Base-by-base conservation (phyloP, 2,888 invertebrate genomes). In the Xylocampa areola region DNA sequence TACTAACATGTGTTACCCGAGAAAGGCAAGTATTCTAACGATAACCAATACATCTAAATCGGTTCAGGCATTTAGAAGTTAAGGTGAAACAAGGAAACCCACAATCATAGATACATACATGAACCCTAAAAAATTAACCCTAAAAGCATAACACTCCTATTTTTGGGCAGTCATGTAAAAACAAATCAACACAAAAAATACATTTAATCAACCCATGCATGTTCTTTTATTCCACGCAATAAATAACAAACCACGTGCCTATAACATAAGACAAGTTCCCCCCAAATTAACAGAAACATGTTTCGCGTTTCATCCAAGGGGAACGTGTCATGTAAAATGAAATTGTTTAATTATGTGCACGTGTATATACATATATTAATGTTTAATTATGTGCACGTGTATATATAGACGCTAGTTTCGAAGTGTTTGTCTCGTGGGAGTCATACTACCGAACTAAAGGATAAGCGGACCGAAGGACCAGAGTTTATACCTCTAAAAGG, bases 261-360 rank as follows among this genome's bases (percentile, higher is more conserved):
- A 16, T 6, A 41, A 3, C 8, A 11, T 29, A 19, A 11, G 11
- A n/a, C n/a, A n/a, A n/a, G n/a, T n/a, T n/a, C n/a, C n/a, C n/a
- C n/a, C n/a, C n/a, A n/a, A n/a, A n/a, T 39, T 10, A 27, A 13
- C 17, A 66, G 35, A 60, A 39, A 27, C 43, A 27, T 36, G 44
- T 32, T 49, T 21, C 4, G 10, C 11, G 29, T 45, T 37, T 41
- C 37, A 47, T 35, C 32, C 35, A 40, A 5, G 4, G 36, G 30
- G 29, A 37, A 57, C 35, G 32, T 8, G 30, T 57, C 35, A 67
- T 50, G 69, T 62, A 49, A 83, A 77, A 16, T 51, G 57, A 30
- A 65, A 80, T 35, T 76, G 85, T 54, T 73, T 69, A 79, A 70
- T 86, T 86, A 51, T 83, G 82, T 48, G 76, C 67, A 2, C 59